Percentiles rank a stretch among this genome's conserved stretches.
Evolutionary conservation across 2,797 vertebrate species (phyloP).

Genomic region (Clarias laeviceps): DNA sequence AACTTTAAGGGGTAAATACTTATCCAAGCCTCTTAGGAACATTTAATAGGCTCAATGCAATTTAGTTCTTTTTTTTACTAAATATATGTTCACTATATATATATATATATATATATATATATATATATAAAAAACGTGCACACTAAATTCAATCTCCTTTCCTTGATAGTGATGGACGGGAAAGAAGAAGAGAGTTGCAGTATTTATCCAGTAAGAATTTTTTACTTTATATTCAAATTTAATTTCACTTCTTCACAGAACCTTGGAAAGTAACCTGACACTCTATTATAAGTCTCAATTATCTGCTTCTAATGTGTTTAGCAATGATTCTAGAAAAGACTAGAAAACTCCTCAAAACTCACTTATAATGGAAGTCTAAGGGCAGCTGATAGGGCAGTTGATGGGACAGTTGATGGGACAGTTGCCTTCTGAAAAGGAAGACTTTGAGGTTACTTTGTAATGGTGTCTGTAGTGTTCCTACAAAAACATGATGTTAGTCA

Average conservation of each 20-base stretch:
- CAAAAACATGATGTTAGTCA: no score
- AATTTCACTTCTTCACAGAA: not conserved
- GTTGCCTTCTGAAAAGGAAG: not conserved
- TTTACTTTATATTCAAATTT: no score
- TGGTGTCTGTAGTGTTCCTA: not conserved
- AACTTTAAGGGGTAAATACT: not conserved
- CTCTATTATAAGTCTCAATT: not conserved
- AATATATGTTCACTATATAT: no score
- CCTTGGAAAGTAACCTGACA: not conserved
- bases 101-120: no score
- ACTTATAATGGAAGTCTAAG: not conserved
- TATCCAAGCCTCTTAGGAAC: not conserved
- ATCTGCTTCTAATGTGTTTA: no score
- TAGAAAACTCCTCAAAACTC: not conserved
- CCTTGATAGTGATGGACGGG: slow-evolving; percentile 68
- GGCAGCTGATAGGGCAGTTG: not conserved
- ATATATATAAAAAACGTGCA: not conserved
- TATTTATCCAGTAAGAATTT: slow-evolving; percentile 67
- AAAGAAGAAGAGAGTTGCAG: slow-evolving; percentile 70
- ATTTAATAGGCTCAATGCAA: not conserved
- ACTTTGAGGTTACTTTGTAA: not conserved
- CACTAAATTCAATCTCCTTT: not conserved
- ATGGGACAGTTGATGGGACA: not conserved
- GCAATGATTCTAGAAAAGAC: not conserved
- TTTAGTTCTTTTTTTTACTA: not conserved